Base-by-base conservation (phyloP, 2,888 invertebrate species). In the Lasius fuliginosus region DNA sequence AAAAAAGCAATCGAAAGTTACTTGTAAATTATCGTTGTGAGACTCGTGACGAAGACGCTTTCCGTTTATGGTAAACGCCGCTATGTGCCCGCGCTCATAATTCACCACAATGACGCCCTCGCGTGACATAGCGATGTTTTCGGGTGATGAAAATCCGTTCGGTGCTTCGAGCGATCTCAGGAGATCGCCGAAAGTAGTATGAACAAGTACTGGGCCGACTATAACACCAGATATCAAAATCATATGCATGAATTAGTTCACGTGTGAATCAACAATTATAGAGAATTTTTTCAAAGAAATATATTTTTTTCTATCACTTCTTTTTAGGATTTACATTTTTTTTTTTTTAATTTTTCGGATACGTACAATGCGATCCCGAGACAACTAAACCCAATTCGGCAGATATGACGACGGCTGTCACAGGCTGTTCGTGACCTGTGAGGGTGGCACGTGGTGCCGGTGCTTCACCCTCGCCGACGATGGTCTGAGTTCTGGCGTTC, bases 381-480 rank as follows among this genome's bases (percentile, higher is more conserved):
- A 99, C 98, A 81, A 99, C 99, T 49, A 99, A 96, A 33, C 99
- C 99, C 67, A 99, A 96, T 95, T 99, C 99, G 0, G 99, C 99
- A 23, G 99, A 99, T 86, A 99, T 99, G 73, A 99, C 98, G 88
- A 99, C 98, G 91, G 98, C 98, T 77, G 98, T 98, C 90, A 99
- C 98, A 84, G 99, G 98, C 92, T 99, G 98, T 95, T 99, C 99
- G 95, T 99, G 99, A 0, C 99, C 99, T 0, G 99, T 99, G 33
- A 99, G 96, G 5, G 99, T 99, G 11, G 99, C 99, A 90, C 99
- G 97, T 4, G 99, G 99, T 46, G 99, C 99, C 0, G 99, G 99
- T 79, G 98, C 96, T 93, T 99, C 99, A 27, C 98, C 99, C 95
- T 99, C 99, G 6, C 99, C 99, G 49, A 99, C 98, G 92, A 99